Evolutionary conservation across 1,140 invertebrate genomes (phyloP), one percentile per base, ranked within the genome.

Genomic region (Drosophila ficusphila): DNA sequence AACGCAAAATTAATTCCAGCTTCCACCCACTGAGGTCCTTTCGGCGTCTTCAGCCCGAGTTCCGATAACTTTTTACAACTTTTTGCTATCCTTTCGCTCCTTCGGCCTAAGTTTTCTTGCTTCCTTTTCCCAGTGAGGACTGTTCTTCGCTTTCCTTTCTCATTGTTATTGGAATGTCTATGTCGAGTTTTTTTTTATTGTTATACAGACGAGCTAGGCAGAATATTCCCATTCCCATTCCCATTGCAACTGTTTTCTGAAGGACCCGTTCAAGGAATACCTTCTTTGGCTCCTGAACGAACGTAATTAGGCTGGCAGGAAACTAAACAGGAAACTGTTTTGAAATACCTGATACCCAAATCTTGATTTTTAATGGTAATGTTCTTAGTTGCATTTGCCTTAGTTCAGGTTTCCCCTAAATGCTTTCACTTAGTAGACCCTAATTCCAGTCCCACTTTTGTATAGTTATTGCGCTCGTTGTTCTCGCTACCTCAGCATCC

Each of bases 81-180:
- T 64, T 72, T 31, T 29, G 38, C 33, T 39, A 14, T 23, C 23
- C 60, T 36, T 44, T 64, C 38, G 29, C 33, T 41, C 19, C 27
- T 39, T 33, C 25, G 9, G 9, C 23, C 46, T 31, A 48, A 70
- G 36, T 58, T 71, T 57, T 46, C 2, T n/a, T n/a, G 8, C 14
- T n/a, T n/a, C 25, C 36, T 38, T n/a, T 19, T 48, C 41, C 19
- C 5, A 23, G 3, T 25, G 38, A 39, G 48, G 34, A 29, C 58
- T 68, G 33, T 52, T 42, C 48, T 44, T 53, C 46, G 46, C 53
- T 53, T 60, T 68, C 57, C 47, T 60, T 52, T 27, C 51, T 52
- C 76, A 76, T 79, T 85, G 79, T 86, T 85, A 86, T 86, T 86
- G 76, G 71, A 69, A 73, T 79, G 81, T 86, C 76, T 79, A 47